Evolutionary conservation across 2,888 invertebrate species (phyloP), one percentile per base, ranked within the genome.

Genomic region (Spisula solida): DNA sequence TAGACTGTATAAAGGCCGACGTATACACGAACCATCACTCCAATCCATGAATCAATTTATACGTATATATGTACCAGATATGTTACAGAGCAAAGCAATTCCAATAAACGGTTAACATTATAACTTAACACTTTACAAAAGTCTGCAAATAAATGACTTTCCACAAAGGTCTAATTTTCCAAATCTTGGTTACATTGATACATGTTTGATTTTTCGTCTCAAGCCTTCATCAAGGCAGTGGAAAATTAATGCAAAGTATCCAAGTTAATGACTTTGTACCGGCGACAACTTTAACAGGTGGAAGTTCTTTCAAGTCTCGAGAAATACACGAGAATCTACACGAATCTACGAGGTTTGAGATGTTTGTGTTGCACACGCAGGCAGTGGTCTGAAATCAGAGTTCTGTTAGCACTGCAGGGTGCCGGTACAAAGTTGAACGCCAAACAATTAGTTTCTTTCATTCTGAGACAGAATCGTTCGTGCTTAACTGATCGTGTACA

Each of bases 201-300:
- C 16, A 75, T 75, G 75, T 75, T 25, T 66, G 60, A 34, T 75
- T 31, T 31, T 16, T 16, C 31, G 75, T 75, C 75, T 75, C 31
- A 75, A 18, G 5, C 34, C 34, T 75, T 75, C 75, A 75, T 18
- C 75, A 34, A 75, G 75, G 75, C 31, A 75, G 31, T 18, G 75
- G 75, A 34, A 75, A 75, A 34, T 75, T 18, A 75, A 34, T 75
- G 75, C 75, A 75, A 75, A 34, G 31, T 34, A 75, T 75, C 31
- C 34, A 14, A 75, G 75, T 75, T 75, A 75, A 75, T 75, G 31
- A 75, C 75, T 75, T 75, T 34, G 75, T 75, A 75, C 75, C 75
- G 34, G 34, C 75, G 75, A 75, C 75, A 75, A 75, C 75, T 75
- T 34, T 75, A 75, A 75, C 75, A 75, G 75, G 75, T 75, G 75